Percentiles rank a stretch among this genome's conserved stretches.
Conservation (phyloP, 2,113 vertebrate genomes). For the Hystrix brachyura region DNA sequence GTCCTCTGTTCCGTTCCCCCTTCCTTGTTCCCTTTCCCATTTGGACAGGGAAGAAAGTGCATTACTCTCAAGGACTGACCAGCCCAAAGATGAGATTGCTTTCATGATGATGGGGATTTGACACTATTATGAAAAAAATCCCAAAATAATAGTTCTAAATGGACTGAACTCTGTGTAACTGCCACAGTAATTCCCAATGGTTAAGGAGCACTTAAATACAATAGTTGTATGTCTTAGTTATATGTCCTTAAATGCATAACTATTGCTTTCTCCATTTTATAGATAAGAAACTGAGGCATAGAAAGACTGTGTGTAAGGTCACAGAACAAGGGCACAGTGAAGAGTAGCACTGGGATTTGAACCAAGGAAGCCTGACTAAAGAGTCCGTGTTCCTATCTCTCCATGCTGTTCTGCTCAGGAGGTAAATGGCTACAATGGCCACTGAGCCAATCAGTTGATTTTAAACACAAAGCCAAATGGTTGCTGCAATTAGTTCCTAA, state of each 20-base stretch:
- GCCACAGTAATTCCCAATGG: not conserved
- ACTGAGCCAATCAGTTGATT: not conserved
- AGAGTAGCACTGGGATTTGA: not conserved
- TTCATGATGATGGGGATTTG: not conserved
- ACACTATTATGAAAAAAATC: not conserved
- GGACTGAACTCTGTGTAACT: not conserved
- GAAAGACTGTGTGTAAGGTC: not conserved
- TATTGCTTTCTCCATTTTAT: constrained; percentile 19
- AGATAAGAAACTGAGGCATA: not conserved
- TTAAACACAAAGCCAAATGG: not conserved
- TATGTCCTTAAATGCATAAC: not conserved
- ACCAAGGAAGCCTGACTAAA: not conserved
- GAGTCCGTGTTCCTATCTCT: not conserved
- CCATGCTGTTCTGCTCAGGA: not conserved
- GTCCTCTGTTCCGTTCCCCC: too few species aligned
- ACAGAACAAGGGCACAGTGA: not conserved
- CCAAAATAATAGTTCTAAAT: not conserved
- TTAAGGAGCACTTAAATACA: not conserved
- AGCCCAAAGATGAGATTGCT: not conserved
- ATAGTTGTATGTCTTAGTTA: not conserved
- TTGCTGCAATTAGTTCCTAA: not conserved
- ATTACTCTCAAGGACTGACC: not conserved
- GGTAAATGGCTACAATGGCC: not conserved
- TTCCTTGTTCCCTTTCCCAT: too few species aligned
- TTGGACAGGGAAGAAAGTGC: not conserved